Conservation (phyloP, 2,888 invertebrate genomes). For the Atrina japonica region DNA sequence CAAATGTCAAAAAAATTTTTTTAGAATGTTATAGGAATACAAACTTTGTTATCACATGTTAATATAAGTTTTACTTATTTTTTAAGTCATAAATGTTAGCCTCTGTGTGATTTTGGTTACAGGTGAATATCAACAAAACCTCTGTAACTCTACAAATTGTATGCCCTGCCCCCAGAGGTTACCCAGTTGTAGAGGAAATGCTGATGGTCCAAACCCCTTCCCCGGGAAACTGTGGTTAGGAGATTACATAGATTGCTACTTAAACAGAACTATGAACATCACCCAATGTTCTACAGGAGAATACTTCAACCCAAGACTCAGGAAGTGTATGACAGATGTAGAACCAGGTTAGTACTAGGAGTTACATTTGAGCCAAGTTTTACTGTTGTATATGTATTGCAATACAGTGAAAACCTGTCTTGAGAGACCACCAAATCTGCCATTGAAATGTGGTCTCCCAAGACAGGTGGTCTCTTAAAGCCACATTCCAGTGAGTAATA, state of each 20-base stretch:
- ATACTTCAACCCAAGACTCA: conserved; percentile 36
- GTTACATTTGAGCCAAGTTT: too few relatives aligned
- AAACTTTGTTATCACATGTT: too few relatives aligned
- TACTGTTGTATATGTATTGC: too few relatives aligned
- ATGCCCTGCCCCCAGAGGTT: conserved; percentile 48
- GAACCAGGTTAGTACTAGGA: conserved; percentile 15
- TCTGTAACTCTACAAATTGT: conserved; percentile 47
- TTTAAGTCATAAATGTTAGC: too few relatives aligned
- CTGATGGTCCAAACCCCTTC: conserved; percentile 51
- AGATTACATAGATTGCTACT: conserved; percentile 48
- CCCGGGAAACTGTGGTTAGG: conserved; percentile 46
- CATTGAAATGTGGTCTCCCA: too few relatives aligned
- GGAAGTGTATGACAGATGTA: conserved; percentile 22
- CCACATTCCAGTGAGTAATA: too few relatives aligned
- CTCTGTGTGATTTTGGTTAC: background rate
- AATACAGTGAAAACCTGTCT: too few relatives aligned
- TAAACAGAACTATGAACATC: conserved; percentile 53
- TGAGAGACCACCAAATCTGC: too few relatives aligned
- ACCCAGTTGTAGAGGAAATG: conserved; percentile 51
- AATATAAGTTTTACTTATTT: too few relatives aligned
- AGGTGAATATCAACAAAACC: conserved; percentile 59
- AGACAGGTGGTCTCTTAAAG: too few relatives aligned
- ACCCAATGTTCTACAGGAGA: conserved; percentile 46
- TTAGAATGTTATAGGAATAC: too few relatives aligned
- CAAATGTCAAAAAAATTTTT: too few relatives aligned